Base-by-base conservation (phyloP, 2,113 vertebrate species). In the Chaenogobius annularis region DNA sequence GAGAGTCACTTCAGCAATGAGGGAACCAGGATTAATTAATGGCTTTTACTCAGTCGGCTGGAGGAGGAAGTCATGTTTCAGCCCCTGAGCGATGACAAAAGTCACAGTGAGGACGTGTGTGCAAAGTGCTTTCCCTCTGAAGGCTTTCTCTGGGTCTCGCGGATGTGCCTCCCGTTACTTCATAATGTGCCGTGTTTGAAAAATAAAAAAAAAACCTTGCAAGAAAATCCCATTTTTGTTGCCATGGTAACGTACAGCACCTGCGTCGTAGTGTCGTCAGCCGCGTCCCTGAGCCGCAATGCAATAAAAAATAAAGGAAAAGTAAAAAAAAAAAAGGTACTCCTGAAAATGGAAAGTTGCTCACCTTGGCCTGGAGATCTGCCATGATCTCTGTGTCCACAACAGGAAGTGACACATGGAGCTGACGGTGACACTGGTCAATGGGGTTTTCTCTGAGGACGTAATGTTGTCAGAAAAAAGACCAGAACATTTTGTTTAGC, bases 191-290 rank as follows among this genome's bases (percentile, higher is more conserved):
- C 1, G 4, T 31, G 1, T 31, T 31, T 1, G 3, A 15, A 15
- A 15, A 26, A 35, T 15, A 59, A 59, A 26, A 59, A 31, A 26
- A 59, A 78, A 81, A 46, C 31, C 31, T 37, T 50, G 62, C 69
- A 81, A 89, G 85, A 85, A 87, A 84, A 90, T 85, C 87, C 85
- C 85, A 3, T 58, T 58, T 82, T 77, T 73, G 71, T 89, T 3
- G 10, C 83, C 84, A 87, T 89, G 87, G 66, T 81, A 84, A 89
- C 79, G 0, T 35, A 14, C 7, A 77, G 71, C 54, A 87, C 81
- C 82, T 90, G 74, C 83, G 85, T 91, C 26, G 71, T 72, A 78
- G 82, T 84, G 87, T 79, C 87, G 83, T 91, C 90, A 92, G 44
- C 54, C 56, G 0, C 64, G 79, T 86, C 85, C 84, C 85, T 61